These are phyloP conservation scores for Ophraella communa DNA, from an alignment of 2,888 invertebrate species.

Conservation along the genomic window DNA sequence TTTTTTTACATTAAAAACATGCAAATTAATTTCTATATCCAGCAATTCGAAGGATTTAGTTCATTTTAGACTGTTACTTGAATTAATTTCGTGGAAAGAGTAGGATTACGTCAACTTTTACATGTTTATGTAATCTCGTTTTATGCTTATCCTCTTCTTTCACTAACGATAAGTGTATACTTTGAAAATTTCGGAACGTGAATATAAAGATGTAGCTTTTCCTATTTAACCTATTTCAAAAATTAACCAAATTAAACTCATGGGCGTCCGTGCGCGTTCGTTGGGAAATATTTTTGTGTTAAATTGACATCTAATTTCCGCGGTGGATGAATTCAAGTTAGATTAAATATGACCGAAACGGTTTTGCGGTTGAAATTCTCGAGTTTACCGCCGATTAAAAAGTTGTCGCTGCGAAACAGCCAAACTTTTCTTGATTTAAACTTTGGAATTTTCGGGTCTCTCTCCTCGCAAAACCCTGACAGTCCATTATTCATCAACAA, in stretches of 20 bases:
- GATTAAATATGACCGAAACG: background rate
- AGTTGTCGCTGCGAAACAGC: constrained; percentile 18
- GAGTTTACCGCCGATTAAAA: constrained; percentile 24
- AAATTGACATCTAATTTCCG: too few relatives aligned
- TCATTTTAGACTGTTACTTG: background rate
- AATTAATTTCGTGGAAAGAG: background rate
- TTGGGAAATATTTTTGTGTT: too few relatives aligned
- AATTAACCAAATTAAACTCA: background rate
- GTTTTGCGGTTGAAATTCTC: constrained; percentile 9
- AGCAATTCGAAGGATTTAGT: background rate
- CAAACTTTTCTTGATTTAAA: constrained; percentile 33
- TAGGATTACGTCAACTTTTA: background rate
- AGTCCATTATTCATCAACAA: constrained; percentile 33
- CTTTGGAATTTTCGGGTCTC: constrained; percentile 26
- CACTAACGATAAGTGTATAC: background rate
- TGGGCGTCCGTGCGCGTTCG: background rate
- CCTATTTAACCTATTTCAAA: background rate
- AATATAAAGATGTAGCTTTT: background rate
- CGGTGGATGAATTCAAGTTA: background rate
- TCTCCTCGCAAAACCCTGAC: constrained; percentile 20
- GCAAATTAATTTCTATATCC: background rate
- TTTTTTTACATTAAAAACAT: too few relatives aligned
- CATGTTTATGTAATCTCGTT: background rate
- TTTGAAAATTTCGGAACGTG: background rate
- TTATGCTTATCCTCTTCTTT: background rate